phyloP scores from a whole-genome alignment of 2,888 invertebrate genomes.

The Gerosis bhagava region DNA sequence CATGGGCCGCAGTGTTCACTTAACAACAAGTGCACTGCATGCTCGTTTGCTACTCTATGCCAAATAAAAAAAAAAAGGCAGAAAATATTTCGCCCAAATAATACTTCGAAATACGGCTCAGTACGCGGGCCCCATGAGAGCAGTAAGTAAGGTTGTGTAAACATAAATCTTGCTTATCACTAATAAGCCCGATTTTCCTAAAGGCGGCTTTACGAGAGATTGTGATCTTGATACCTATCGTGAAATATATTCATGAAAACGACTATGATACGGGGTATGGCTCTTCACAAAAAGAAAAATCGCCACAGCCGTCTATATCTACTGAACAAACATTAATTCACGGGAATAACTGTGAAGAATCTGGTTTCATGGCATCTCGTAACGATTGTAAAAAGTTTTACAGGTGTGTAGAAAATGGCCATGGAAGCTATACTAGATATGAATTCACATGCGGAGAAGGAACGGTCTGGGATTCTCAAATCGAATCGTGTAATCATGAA shows the following conservation, averaged over 20 bases:
- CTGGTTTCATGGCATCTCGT: slow-evolving; percentile 78
- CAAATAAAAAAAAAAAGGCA: too few relatives aligned
- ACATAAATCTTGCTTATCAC: slow-evolving; percentile 18
- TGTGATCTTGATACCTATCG: slow-evolving; percentile 1
- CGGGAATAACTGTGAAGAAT: slow-evolving; percentile 27
- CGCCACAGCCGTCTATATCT: neutral
- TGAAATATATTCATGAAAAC: slow-evolving; percentile 18
- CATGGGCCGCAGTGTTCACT: too few relatives aligned
- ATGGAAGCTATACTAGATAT: slow-evolving; percentile 70
- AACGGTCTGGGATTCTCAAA: slow-evolving; percentile 82
- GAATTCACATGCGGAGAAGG: slow-evolving; percentile 83
- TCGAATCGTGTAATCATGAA: slow-evolving; percentile 82
- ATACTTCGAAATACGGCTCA: too few relatives aligned
- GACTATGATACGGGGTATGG: slow-evolving; percentile 35
- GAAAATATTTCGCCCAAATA: too few relatives aligned
- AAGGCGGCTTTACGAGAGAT: slow-evolving; percentile 1
- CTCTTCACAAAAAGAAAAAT: slow-evolving; percentile 15
- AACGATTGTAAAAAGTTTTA: slow-evolving; percentile 86
- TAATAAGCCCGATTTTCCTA: slow-evolving; percentile 13
- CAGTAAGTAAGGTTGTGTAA: neutral
- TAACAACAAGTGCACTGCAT: too few relatives aligned
- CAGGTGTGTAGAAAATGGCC: slow-evolving; percentile 83
- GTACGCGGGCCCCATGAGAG: slow-evolving; percentile 2
- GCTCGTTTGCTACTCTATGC: too few relatives aligned
- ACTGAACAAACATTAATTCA: slow-evolving; percentile 26